Evolutionary conservation across 2,113 vertebrate genomes (phyloP).

Genomic region (Salvelinus fontinalis): DNA sequence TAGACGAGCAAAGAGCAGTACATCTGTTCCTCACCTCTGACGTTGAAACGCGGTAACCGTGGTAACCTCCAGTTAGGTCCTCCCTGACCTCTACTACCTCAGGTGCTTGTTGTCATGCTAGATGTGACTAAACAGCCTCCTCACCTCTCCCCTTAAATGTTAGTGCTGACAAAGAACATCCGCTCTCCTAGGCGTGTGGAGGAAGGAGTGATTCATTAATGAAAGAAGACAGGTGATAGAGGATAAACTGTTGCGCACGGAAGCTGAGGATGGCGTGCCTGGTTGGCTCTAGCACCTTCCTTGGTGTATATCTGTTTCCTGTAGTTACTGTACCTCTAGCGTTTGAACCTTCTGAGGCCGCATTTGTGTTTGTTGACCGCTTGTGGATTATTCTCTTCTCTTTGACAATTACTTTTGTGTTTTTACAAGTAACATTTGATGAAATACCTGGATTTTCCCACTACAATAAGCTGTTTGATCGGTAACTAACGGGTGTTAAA

Average conservation of each 20-base stretch:
- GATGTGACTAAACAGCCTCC: conserved; percentile 7
- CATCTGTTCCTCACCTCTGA: not conserved
- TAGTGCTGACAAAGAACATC: conserved; percentile 32
- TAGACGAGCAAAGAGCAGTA: not conserved
- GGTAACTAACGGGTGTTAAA: too few relatives aligned
- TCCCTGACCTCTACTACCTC: too few relatives aligned
- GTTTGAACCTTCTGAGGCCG: not conserved
- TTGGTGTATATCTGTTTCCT: not conserved
- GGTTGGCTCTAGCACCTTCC: too few relatives aligned
- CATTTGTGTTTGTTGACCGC: not conserved
- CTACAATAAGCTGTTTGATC: not conserved
- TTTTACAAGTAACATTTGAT: not conserved
- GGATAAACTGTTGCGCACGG: conserved; percentile 50
- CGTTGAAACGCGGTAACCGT: not conserved
- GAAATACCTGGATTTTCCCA: not conserved
- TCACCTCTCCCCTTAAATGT: conserved; percentile 15
- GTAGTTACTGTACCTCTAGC: not conserved
- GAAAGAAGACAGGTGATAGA: conserved; percentile 50
- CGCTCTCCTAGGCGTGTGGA: not conserved
- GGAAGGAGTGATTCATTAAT: conserved; percentile 7
- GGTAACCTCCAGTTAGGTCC: too few relatives aligned
- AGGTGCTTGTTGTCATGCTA: not conserved
- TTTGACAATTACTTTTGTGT: not conserved
- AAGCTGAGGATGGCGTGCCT: conserved; percentile 9
- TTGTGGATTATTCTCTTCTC: not conserved